phyloP scores from a whole-genome alignment of 2,888 invertebrate genomes.

The Chouioia cunea region DNA sequence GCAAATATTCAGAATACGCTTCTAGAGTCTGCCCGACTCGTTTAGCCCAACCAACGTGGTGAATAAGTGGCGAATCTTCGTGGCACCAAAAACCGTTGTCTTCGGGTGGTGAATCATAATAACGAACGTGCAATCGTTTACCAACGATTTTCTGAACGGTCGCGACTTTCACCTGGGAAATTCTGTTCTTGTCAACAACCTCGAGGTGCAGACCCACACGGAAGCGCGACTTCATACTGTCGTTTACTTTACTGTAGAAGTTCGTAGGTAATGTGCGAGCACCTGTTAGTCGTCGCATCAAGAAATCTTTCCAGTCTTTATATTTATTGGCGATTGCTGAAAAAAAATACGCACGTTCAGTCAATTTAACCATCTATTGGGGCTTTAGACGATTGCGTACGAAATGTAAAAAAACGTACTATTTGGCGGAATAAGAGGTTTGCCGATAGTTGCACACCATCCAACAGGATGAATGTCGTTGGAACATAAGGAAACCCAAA shows the following conservation, averaged over 20 bases:
- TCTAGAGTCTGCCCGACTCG: constrained; percentile 89
- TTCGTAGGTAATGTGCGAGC: constrained; percentile 95
- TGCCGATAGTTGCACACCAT: constrained; percentile 96
- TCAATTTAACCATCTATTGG: too few relatives aligned
- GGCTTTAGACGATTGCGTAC: background rate
- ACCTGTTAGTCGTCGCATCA: constrained; percentile 91
- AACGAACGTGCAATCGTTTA: constrained; percentile 90
- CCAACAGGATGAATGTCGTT: constrained; percentile 97
- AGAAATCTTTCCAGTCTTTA: constrained; percentile 95
- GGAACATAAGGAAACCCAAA: constrained; percentile 96
- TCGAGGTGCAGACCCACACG: constrained; percentile 88
- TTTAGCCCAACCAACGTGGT: constrained; percentile 97
- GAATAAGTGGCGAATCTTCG: constrained; percentile 93
- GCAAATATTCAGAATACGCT: constrained; percentile 84
- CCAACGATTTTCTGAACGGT: constrained; percentile 92
- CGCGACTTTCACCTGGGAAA: constrained; percentile 92
- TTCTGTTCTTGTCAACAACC: constrained; percentile 95
- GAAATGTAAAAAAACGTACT: constrained; percentile 70
- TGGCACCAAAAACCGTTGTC: constrained; percentile 97
- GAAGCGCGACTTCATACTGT: constrained; percentile 86
- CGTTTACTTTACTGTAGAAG: constrained; percentile 89
- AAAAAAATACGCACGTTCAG: constrained; percentile 38
- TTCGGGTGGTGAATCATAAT: constrained; percentile 84
- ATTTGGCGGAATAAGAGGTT: constrained; percentile 94
- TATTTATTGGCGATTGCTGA: constrained; percentile 90